Conservation (phyloP, 2,113 vertebrate species). For the Dendrocopos noguchii region DNA sequence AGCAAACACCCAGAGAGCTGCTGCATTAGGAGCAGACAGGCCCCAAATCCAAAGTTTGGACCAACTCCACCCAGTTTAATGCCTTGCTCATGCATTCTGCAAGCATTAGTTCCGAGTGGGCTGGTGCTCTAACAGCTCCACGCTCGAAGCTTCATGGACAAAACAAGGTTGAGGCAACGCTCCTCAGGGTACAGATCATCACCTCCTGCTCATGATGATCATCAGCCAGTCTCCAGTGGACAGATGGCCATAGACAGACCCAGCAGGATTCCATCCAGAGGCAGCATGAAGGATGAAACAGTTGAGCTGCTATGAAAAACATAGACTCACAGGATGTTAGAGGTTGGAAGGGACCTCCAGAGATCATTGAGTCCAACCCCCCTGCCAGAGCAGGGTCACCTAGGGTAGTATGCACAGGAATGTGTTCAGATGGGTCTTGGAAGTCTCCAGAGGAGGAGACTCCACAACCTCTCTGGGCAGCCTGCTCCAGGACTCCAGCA, state of each 20-base stretch:
- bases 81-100: conserved; percentile 41
- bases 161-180: not conserved
- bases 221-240: not conserved
- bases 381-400: too few species aligned
- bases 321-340: too few species aligned
- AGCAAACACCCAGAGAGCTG: conserved; percentile 61
- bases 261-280: not conserved
- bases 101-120: conserved; percentile 38
- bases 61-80: conserved; percentile 62
- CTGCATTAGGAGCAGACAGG: conserved; percentile 13
- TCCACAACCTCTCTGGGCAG: too few species aligned
- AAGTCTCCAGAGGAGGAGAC: too few species aligned
- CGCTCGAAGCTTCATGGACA: not conserved
- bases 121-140: not conserved
- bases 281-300: not conserved
- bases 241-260: not conserved
- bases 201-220: not conserved
- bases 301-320: not conserved
- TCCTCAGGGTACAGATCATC: not conserved
- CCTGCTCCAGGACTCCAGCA: too few species aligned
- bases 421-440: too few species aligned
- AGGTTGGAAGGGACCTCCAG: too few species aligned
- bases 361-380: too few species aligned
- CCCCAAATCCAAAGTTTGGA: conserved; percentile 51
- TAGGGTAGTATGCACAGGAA: too few species aligned